Evolutionary conservation across 1,140 invertebrate genomes (phyloP).

Genomic region (Cheumatopsyche charites): DNA sequence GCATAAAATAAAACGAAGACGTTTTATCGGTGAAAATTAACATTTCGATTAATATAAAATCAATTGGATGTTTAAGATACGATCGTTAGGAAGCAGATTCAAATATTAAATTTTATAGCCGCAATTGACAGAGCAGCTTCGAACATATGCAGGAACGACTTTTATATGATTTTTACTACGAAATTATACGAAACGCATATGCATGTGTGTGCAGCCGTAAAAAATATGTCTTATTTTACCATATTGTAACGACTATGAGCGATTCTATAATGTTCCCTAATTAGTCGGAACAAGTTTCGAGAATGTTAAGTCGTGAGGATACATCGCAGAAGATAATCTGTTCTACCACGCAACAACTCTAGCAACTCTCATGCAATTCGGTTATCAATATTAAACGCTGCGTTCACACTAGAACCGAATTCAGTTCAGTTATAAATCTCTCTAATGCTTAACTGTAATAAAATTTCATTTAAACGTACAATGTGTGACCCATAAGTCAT

Average conservation of each 20-base stretch:
- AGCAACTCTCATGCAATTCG: slow-evolving; percentile 19
- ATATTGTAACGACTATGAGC: background rate
- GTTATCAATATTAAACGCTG: slow-evolving; percentile 15
- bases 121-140: too few relatives aligned
- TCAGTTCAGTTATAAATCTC: too few relatives aligned
- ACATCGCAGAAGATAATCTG: slow-evolving; percentile 6
- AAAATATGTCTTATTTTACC: background rate
- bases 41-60: background rate
- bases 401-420: background rate
- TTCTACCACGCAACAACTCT: slow-evolving; percentile 20
- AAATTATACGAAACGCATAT: slow-evolving; percentile 13
- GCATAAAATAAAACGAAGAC: too few relatives aligned
- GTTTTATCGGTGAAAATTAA: background rate
- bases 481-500: too few relatives aligned
- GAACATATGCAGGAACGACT: background rate
- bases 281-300: slow-evolving; percentile 17
- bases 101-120: background rate
- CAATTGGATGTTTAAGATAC: slow-evolving; percentile 1
- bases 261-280: slow-evolving; percentile 18
- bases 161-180: slow-evolving; percentile 4
- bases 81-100: background rate
- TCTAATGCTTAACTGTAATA: too few relatives aligned
- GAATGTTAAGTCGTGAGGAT: slow-evolving; percentile 23
- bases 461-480: too few relatives aligned
- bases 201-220: background rate